Conservation (phyloP, 2,797 vertebrate species). For the Propithecus deckenii region DNA sequence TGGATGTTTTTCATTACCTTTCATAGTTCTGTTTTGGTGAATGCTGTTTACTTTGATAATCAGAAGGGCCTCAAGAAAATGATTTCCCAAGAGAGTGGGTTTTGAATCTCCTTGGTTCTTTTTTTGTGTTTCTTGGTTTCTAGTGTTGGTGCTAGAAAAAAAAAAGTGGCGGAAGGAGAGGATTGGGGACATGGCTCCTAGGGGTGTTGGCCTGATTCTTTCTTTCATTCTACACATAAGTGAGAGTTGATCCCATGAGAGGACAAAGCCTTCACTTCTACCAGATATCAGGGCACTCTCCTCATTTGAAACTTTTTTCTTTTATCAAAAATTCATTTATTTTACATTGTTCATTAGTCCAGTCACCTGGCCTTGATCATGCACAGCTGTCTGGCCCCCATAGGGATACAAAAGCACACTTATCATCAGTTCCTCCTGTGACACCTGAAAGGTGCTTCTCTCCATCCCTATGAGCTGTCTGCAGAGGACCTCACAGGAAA, state of each 20-base stretch:
- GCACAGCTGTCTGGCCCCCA: background rate
- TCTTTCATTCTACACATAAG: background rate
- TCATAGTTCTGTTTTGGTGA: background rate
- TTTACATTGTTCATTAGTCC: background rate
- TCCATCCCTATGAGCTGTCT: background rate
- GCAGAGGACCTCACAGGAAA: background rate
- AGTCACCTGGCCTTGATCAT: background rate
- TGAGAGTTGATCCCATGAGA: background rate
- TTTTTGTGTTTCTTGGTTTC: background rate
- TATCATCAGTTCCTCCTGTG: background rate
- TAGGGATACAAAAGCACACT: background rate
- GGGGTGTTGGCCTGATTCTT: background rate
- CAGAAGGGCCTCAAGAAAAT: background rate
- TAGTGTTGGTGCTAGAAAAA: background rate
- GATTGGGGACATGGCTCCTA: background rate
- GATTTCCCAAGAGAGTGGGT: background rate
- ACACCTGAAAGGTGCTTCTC: background rate
- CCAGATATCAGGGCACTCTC: background rate
- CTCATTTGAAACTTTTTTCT: slow-evolving; percentile 23
- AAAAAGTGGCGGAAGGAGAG: background rate
- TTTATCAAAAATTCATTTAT: background rate
- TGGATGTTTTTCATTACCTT: background rate
- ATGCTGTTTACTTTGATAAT: background rate
- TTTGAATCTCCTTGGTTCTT: slow-evolving; percentile 16
- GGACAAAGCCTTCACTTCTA: background rate